Base-by-base conservation (phyloP, 2,797 vertebrate species). In the Simalia tracyae region DNA sequence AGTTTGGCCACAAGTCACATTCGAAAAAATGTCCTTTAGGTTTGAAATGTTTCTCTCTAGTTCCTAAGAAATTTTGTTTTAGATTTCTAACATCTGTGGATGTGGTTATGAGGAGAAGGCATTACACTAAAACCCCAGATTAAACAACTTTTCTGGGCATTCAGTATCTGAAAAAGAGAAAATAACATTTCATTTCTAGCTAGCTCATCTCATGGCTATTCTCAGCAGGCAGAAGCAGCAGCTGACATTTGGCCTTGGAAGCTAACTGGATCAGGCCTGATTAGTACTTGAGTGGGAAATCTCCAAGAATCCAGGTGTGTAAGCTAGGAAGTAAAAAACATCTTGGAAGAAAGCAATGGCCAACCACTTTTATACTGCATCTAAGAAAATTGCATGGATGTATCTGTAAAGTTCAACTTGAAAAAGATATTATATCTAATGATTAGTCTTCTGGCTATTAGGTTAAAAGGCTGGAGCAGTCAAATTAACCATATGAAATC, bases 391-490 rank as follows among this genome's bases (percentile, higher is more conserved):
- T 54, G 50, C 50, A 54, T 54, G 50, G 50, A 54, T 54, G 50
- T 54, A 54, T 54, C 50, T 54, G 50, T 54, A 54, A 54, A 54
- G 50, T 54, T 54, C 50, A 54, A 54, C 50, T 54, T 54, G 50
- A 54, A 54, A 54, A 54, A 54, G 50, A 54, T 8, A 54, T 54
- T 31, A n/a, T 19, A 24, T 64, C n/a, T 87, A 28, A 91, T 28
- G 17, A 5, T n/a, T 60, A 9, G 31, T 50, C 59, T 5, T 6
- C 50, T 63, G n/a, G 54, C 59, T 28, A 92, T 84, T 63, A 54
- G 89, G 0, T 0, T n/a, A 88, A 84, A 42, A 84, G 31, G 89
- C 0, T 24, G 11, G n/a, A 76, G 17, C 66, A 2, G 31, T 46
- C 6, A n/a, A 57, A 76, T 46, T 6, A 22, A 46, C 56, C 87